Evolutionary conservation across 1,140 invertebrate genomes (phyloP).

Genomic region (Drosophila baimaii): DNA sequence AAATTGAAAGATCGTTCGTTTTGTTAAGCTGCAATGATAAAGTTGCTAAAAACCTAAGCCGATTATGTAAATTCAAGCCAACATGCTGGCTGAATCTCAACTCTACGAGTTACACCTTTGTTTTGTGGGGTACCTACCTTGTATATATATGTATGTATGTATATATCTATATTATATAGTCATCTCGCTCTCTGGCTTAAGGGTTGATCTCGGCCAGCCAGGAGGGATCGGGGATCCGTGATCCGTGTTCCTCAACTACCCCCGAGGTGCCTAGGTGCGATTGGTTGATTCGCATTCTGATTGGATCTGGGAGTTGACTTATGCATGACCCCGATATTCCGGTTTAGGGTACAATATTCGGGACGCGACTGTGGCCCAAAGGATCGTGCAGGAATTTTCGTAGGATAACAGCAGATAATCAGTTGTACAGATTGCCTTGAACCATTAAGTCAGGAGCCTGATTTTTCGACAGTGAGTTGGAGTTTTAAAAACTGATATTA

Average conservation of each 20-base stretch:
- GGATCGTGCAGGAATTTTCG: constrained; percentile 1
- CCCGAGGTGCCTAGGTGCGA: constrained; percentile 27
- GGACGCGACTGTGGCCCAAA: constrained; percentile 48
- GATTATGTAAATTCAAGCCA: constrained; percentile 41
- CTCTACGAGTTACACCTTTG: constrained; percentile 23
- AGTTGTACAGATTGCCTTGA: constrained; percentile 46
- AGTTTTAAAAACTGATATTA: neutral
- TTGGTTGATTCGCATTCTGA: constrained; percentile 60
- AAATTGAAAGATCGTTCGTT: neutral
- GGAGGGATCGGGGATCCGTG: too few species aligned
- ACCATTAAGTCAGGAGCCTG: neutral
- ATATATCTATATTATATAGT: constrained; percentile 7
- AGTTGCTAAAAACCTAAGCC: constrained; percentile 20
- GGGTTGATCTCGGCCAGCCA: constrained; percentile 50
- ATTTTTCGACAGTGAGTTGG: neutral
- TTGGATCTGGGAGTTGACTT: constrained; percentile 66
- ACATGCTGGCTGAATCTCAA: neutral
- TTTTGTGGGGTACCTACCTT: neutral
- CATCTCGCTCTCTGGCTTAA: constrained; percentile 28
- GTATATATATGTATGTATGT: neutral
- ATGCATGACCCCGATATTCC: constrained; percentile 41
- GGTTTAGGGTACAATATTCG: constrained; percentile 35
- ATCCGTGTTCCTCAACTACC: constrained; percentile 63
- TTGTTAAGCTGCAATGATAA: neutral
- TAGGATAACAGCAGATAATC: constrained; percentile 9